Evolutionary conservation across 1,140 invertebrate genomes (phyloP).

Genomic region (Diabrotica virgifera): DNA sequence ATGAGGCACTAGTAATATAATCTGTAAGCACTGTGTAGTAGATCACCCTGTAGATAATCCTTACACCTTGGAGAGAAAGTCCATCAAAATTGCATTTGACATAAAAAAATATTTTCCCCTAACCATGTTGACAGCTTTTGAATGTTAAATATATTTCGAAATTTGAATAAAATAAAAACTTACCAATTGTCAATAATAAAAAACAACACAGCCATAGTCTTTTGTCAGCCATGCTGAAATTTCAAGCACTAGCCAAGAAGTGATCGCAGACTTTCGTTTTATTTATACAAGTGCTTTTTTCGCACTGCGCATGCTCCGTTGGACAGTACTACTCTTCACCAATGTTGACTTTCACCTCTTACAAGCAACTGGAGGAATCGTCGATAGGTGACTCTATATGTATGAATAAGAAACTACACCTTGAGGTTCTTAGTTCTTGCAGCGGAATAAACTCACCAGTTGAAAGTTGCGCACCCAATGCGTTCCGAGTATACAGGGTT

Average conservation of each 20-base stretch:
- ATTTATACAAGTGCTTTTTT: conserved; percentile 45
- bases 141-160: no score
- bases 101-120: no score
- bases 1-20: no score
- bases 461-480: no score
- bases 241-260: conserved; percentile 49
- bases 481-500: no score
- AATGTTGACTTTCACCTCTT: conserved; percentile 40
- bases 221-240: conserved; percentile 45
- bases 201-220: conserved; percentile 47
- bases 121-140: no score
- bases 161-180: conserved; percentile 25
- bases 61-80: no score
- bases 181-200: conserved; percentile 42
- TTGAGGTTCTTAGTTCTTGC: background rate
- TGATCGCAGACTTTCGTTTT: conserved; percentile 40
- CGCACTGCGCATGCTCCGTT: conserved; percentile 39
- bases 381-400: conserved; percentile 47
- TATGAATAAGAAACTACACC: conserved; percentile 22
- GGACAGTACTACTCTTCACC: conserved; percentile 27
- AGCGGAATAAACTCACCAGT: background rate
- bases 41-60: no score
- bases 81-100: no score
- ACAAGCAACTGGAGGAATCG: conserved; percentile 31
- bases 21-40: no score